These are phyloP conservation scores for Myotis brandtii DNA, from an alignment of 2,113 vertebrate species.

Conservation along the genomic window DNA sequence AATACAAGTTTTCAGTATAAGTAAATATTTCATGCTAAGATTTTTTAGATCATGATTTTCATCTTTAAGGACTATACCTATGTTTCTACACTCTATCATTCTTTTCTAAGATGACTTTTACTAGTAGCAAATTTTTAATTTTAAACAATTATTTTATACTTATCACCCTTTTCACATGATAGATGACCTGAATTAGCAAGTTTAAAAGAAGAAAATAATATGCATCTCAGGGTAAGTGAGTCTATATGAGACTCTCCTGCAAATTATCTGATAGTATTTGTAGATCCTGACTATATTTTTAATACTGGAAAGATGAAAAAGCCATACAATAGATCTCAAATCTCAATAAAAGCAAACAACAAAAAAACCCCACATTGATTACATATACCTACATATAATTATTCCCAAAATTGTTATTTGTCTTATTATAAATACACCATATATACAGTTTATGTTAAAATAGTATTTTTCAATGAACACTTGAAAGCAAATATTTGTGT, in stretches of 20 bases:
- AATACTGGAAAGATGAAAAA: not conserved
- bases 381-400: not conserved
- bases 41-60: not conserved
- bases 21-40: not conserved
- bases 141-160: not conserved
- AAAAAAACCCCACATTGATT: not conserved
- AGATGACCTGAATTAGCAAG: not conserved
- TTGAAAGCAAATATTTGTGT: not conserved
- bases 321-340: not conserved
- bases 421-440: not conserved
- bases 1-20: not conserved
- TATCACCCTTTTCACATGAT: not conserved
- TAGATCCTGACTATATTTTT: not conserved
- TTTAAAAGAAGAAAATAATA: not conserved
- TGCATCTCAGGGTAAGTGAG: not conserved
- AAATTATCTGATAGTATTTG: not conserved
- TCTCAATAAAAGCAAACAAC: not conserved
- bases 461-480: not conserved
- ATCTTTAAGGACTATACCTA: not conserved
- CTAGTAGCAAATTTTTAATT: not conserved
- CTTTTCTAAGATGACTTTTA: not conserved
- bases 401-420: not conserved
- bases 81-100: not conserved
- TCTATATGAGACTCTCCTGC: not conserved
- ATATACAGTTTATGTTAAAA: not conserved